Base-by-base conservation (phyloP, 1,140 invertebrate genomes). In the Drosophila ananassae region DNA sequence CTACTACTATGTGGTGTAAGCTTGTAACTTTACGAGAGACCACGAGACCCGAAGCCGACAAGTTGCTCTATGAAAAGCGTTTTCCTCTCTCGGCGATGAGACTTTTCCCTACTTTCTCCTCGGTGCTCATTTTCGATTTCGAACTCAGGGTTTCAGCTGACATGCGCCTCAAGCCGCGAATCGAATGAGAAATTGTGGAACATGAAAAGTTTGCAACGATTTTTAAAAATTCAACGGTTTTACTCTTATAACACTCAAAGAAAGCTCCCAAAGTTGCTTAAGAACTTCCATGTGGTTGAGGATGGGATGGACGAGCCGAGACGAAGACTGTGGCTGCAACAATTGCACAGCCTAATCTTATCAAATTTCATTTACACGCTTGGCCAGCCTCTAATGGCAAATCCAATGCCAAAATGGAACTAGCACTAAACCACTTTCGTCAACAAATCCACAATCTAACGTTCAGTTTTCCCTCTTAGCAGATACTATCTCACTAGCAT, bases 161-260 rank as follows among this genome's bases (percentile, higher is more conserved):
- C 81, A 80, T 77, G 81, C 81, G 77, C 82, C 28, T 13, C 30
- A 54, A 37, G 25, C 58, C 47, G 13, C 0, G 10, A 9, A 10
- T 10, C 17, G 22, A 61, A 12, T 32, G 32, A 66, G 4, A 8
- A 24, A 2, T 12, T 80, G 81, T 84, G 82, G 80, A 48, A 71
- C 64, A 47, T 9, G 7, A 58, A n/a, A 10, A 25, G 0, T 55
- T 30, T 76, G 28, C 24, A 44, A 2, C 30, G 6, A 24, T 62
- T 61, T 66, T 59, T 62, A 83, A 83, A 47, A 28, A 30, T 12
- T 44, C 80, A 82, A 82, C 77, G 82, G 77, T 82, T 87, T 75
- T 32, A 59, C 81, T 85, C 81, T 85, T 85, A 85, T 85, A 85
- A 41, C 69, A 84, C 80, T 81, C 81, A 81, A 78, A 47, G 30